Conservation (phyloP, 2,797 vertebrate genomes). For the Phrynocephalus forsythii region DNA sequence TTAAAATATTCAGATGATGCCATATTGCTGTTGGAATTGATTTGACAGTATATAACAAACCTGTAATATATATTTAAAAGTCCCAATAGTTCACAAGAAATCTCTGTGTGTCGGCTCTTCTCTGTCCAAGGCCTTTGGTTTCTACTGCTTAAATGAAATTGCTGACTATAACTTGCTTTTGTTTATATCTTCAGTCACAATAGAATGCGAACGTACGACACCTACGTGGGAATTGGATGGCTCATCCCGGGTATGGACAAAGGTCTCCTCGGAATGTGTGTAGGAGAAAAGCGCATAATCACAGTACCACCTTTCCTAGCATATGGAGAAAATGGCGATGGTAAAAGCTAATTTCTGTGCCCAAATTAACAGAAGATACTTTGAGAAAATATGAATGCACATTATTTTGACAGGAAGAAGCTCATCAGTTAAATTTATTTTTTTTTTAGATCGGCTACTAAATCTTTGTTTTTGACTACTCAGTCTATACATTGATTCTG, state of each 20-base stretch:
- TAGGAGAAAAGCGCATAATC: slow-evolving; percentile 93
- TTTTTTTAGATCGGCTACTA: not conserved
- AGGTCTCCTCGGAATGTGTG: slow-evolving; percentile 96
- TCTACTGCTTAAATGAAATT: not conserved
- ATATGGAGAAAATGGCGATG: slow-evolving; percentile 95
- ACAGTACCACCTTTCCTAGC: slow-evolving; percentile 93
- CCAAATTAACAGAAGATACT: not conserved
- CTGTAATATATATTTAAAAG: too few relatives aligned
- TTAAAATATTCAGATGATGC: too few relatives aligned
- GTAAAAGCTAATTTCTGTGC: slow-evolving; percentile 73
- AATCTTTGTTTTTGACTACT: not conserved
- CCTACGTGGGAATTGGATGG: slow-evolving; percentile 98
- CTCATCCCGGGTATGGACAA: slow-evolving; percentile 98
- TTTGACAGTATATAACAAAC: too few relatives aligned
- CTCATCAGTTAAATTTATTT: not conserved
- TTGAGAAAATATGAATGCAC: not conserved
- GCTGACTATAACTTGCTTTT: not conserved
- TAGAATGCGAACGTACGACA: slow-evolving; percentile 94
- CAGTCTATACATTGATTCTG: too few relatives aligned
- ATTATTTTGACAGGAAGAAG: not conserved
- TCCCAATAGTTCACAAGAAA: not conserved
- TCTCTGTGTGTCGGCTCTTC: accelerated
- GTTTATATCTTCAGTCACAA: slow-evolving; percentile 84
- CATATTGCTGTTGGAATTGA: too few relatives aligned
- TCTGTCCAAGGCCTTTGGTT: not conserved